Evolutionary conservation across 37 sponge, comb jelly and placozoan species (phyloP).

Genomic region (Amphimedon queenslandica): DNA sequence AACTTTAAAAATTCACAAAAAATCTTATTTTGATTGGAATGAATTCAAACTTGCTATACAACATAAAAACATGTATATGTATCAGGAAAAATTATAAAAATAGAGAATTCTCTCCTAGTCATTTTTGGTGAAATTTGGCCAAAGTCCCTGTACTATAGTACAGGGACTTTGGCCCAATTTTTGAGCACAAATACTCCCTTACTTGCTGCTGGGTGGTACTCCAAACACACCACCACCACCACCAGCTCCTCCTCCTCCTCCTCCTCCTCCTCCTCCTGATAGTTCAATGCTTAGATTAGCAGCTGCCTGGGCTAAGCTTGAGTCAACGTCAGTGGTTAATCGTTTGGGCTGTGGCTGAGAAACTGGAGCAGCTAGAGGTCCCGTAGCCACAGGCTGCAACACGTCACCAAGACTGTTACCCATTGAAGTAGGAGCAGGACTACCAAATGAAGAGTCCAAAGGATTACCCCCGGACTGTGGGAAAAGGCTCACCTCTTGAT

Average conservation of each 20-base stretch:
- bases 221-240: neutral
- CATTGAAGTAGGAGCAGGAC: neutral
- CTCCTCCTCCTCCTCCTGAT: neutral
- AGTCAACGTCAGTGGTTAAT: constrained; percentile 33
- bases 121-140: no score
- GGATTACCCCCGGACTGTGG: neutral
- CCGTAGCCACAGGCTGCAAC: constrained; percentile 35
- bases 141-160: no score
- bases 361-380: constrained; percentile 20
- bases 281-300: constrained; percentile 31
- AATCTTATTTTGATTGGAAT: no score
- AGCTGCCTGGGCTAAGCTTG: constrained; percentile 34
- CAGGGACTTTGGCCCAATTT: no score
- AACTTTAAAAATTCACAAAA: no score
- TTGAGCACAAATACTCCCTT: no score
- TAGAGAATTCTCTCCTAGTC: no score
- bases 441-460: neutral
- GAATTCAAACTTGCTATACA: no score
- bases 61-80: neutral
- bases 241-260: no score
- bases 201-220: no score
- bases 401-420: constrained; percentile 25
- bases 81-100: no score
- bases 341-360: neutral
- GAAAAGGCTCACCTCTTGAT: constrained; percentile 42